Conservation (phyloP, 2,797 vertebrate species). For the Sebastes jordani region DNA sequence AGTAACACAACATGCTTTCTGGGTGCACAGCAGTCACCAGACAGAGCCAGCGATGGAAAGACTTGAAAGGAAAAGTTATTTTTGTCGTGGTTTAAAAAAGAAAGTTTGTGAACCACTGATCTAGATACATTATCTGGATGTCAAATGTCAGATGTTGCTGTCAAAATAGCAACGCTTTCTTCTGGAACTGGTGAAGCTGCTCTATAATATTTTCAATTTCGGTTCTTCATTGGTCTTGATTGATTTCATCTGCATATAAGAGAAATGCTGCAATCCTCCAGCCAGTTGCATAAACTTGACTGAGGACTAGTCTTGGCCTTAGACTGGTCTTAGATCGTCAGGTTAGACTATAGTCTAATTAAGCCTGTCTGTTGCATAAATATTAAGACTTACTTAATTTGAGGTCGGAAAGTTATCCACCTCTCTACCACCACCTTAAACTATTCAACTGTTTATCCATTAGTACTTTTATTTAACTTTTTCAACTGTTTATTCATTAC, state of each 20-base stretch:
- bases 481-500: too few species aligned
- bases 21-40: constrained; percentile 16
- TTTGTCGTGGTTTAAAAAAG: background rate
- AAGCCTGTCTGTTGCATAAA: too few species aligned
- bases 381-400: too few species aligned
- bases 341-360: too few species aligned
- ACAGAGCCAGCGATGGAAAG: background rate
- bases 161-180: background rate
- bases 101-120: background rate
- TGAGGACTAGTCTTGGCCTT: too few species aligned
- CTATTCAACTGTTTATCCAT: too few species aligned
- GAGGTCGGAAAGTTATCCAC: too few species aligned
- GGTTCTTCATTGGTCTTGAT: background rate
- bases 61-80: background rate
- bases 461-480: too few species aligned
- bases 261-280: background rate
- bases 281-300: too few species aligned
- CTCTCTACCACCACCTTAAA: too few species aligned
- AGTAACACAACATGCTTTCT: constrained; percentile 27
- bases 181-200: background rate
- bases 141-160: background rate
- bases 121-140: background rate
- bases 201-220: background rate
- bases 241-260: constrained; percentile 15
- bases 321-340: too few species aligned